Percentiles rank a stretch among this genome's conserved stretches.
Evolutionary conservation across 2,113 vertebrate species (phyloP).

Genomic region (Mesocricetus auratus): DNA sequence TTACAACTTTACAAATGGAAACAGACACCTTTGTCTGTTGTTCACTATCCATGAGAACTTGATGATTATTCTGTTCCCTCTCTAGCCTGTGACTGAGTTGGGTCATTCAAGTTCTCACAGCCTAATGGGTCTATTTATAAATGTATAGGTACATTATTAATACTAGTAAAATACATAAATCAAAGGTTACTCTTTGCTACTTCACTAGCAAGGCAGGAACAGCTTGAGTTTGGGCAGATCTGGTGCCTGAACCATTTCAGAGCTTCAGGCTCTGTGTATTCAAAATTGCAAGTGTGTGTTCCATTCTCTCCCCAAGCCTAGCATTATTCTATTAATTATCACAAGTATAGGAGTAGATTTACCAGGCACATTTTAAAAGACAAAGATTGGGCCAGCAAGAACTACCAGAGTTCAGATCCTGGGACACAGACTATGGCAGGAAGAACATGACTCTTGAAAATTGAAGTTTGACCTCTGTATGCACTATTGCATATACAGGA

Average conservation of each 20-base stretch:
- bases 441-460: not conserved
- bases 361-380: constrained; percentile 2
- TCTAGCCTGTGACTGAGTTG: not conserved
- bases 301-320: not conserved
- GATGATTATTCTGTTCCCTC: not conserved
- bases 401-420: not conserved
- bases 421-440: not conserved
- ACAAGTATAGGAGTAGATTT: not conserved
- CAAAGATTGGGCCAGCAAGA: not conserved
- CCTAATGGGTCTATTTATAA: not conserved
- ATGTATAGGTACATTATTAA: constrained; percentile 20
- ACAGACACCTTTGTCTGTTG: not conserved
- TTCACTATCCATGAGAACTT: not conserved
- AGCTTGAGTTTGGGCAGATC: not conserved
- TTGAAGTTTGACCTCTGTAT: not conserved
- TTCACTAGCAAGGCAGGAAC: not conserved
- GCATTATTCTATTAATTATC: constrained; percentile 15
- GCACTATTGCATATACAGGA: not conserved
- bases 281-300: not conserved
- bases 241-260: not conserved
- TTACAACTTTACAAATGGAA: not conserved
- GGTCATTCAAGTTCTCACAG: not conserved
- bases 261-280: not conserved
- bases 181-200: not conserved
- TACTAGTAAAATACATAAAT: not conserved